Evolutionary conservation across 2,797 vertebrate genomes (phyloP), one percentile per base, ranked within the genome.

Genomic region (Graptemys geographica): DNA sequence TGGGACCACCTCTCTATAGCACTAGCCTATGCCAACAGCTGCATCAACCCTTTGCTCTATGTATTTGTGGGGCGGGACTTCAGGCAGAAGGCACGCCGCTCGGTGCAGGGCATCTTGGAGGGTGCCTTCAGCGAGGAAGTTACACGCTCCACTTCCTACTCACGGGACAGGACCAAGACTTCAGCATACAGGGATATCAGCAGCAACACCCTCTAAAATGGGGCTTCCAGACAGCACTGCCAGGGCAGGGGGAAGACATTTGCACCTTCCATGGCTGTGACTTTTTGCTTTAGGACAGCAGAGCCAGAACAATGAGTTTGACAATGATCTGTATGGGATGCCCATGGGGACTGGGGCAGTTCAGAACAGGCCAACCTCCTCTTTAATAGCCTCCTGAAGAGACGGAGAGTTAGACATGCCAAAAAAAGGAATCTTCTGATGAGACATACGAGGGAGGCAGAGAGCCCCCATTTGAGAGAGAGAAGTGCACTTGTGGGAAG

Each of bases 11-110:
- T 98, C 79, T 94, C 97, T 33, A 69, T 41, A 53, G 97, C 98
- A 27, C 93, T 99, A 27, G 98, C 98, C 0, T 98, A 98, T 15
- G 82, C 97, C 83, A 99, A 99, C 96, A 99, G 98, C 96, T 99
- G 99, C 94, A 96, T 99, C 88, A 99, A 99, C 93, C 99, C 99
- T 8, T 86, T 97, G 11, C 97, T 99, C 47, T 99, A 99, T 16
- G 98, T 98, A 57, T 98, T 99, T 59, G 97, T 99, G 97, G 99
- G 98, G 15, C 97, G 92, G 79, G 96, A 98, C 90, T 98, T 99
- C 96, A 98, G 98, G 91, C 95, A 96, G 56, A 98, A 97, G 89
- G 96, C 98, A 33, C 85, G 1, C n/a, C 97, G 97, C 9, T 98
- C 99, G 0, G 1, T 99, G 72, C 96, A 94, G 89, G 95, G 92